A percentile compares a stretch with the other conserved stretches of the same genome.
Evolutionary conservation across 1,140 invertebrate species (phyloP).

Genomic region (Solen grandis): DNA sequence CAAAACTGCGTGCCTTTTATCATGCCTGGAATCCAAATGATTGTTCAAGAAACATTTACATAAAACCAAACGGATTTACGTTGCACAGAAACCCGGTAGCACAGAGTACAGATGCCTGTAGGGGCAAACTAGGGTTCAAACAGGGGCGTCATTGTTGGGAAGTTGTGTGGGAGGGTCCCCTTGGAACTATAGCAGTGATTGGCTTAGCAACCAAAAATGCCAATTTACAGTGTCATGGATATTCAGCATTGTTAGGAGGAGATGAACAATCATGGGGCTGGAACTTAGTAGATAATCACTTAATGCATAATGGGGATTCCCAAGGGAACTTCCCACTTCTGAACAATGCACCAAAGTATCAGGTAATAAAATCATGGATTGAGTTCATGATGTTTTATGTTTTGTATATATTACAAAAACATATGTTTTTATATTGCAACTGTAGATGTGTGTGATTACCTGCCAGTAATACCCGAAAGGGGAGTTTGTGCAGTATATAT

Average conservation of each 20-base stretch:
- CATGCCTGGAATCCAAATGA: constrained; percentile 99
- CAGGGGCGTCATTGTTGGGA: constrained; percentile 98
- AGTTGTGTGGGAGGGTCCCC: constrained; percentile 98
- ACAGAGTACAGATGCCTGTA: constrained; percentile 98
- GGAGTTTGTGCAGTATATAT: too few relatives aligned
- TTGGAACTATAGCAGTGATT: constrained; percentile 84
- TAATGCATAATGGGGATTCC: constrained; percentile 97
- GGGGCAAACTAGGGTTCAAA: constrained; percentile 95
- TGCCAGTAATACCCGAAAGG: too few relatives aligned
- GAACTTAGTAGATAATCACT: constrained; percentile 99
- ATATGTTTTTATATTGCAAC: too few relatives aligned
- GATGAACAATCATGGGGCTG: constrained; percentile 99
- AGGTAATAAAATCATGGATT: too few relatives aligned
- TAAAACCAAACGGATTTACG: constrained; percentile 98
- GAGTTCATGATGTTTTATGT: too few relatives aligned
- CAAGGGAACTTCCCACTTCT: constrained; percentile 97
- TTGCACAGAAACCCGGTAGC: constrained; percentile 98
- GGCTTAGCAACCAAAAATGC: constrained; percentile 97
- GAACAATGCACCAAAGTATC: constrained; percentile 99
- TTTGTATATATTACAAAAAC: too few relatives aligned
- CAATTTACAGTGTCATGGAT: constrained; percentile 93
- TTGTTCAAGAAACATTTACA: constrained; percentile 97
- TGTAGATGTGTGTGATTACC: too few relatives aligned
- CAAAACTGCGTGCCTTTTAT: constrained; percentile 95
- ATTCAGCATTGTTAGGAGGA: constrained; percentile 95